Evolutionary conservation across 2,113 vertebrate species (phyloP).

Genomic region (Boulengerochromis microlepis): DNA sequence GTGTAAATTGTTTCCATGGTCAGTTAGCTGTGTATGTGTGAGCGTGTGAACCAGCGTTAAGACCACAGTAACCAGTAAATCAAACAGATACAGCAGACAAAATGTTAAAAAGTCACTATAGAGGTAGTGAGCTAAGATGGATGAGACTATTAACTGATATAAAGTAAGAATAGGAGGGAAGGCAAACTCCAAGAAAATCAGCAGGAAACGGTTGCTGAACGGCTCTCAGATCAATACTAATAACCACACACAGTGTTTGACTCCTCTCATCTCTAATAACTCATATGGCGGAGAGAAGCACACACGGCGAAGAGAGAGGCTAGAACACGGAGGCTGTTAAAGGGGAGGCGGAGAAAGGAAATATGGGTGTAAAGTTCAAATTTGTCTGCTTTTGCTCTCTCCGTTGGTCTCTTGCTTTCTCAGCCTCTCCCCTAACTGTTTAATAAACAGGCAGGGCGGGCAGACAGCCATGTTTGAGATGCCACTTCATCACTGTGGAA

Average conservation of each 20-base stretch:
- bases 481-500: slow-evolving; percentile 57
- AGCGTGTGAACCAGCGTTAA: not conserved
- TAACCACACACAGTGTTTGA: slow-evolving; percentile 62
- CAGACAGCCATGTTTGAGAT: slow-evolving; percentile 40
- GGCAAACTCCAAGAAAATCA: slow-evolving; percentile 45
- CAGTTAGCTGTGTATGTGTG: slow-evolving; percentile 12
- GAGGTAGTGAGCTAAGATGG: slow-evolving; percentile 18
- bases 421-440: slow-evolving; percentile 10
- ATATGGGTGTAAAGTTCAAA: slow-evolving; percentile 10
- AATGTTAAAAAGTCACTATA: slow-evolving; percentile 32
- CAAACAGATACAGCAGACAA: slow-evolving; percentile 42
- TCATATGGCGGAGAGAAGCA: slow-evolving; percentile 23
- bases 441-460: slow-evolving; percentile 41
- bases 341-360: not conserved
- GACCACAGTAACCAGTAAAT: slow-evolving; percentile 48
- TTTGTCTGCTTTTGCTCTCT: slow-evolving; percentile 14
- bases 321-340: not conserved
- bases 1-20: slow-evolving; percentile 29
- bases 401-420: not conserved
- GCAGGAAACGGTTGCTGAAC: slow-evolving; percentile 55
- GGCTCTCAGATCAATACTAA: slow-evolving; percentile 64
- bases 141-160: slow-evolving; percentile 54
- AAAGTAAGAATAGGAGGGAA: slow-evolving; percentile 31
- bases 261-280: slow-evolving; percentile 64
- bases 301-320: not conserved